Evolutionary conservation across 2,797 vertebrate genomes (phyloP).

Genomic region (Karalla daura): DNA sequence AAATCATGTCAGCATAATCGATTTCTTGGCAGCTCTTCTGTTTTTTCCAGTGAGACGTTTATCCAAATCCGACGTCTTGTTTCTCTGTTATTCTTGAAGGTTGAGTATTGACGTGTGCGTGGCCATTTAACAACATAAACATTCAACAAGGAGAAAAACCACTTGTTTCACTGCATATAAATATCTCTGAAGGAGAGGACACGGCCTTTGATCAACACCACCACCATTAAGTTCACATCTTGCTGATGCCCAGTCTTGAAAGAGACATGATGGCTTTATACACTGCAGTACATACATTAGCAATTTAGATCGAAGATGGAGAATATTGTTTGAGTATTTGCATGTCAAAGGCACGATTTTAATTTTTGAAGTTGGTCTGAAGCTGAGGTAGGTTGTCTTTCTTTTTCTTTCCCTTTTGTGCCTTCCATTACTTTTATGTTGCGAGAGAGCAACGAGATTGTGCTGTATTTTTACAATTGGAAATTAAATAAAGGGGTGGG

Average conservation of each 20-base stretch:
- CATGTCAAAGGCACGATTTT: slow-evolving; percentile 82
- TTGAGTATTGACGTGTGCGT: slow-evolving; percentile 34
- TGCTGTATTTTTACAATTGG: slow-evolving; percentile 50
- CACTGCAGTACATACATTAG: slow-evolving; percentile 82
- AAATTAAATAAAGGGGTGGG: slow-evolving; percentile 55
- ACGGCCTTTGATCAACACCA: slow-evolving; percentile 81
- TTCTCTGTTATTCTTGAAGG: slow-evolving; percentile 25
- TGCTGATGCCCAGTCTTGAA: slow-evolving; percentile 77
- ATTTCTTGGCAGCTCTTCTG: neutral
- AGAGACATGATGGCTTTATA: slow-evolving; percentile 71
- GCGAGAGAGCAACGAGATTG: slow-evolving; percentile 30
- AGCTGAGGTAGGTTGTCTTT: slow-evolving; percentile 39
- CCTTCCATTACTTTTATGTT: slow-evolving; percentile 62
- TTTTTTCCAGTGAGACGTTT: neutral
- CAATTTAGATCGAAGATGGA: slow-evolving; percentile 84
- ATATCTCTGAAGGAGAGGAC: slow-evolving; percentile 66
- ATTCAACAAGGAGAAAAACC: slow-evolving; percentile 56
- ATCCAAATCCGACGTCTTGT: slow-evolving; percentile 13
- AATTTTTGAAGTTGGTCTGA: slow-evolving; percentile 71
- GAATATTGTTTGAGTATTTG: slow-evolving; percentile 81
- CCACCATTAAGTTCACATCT: slow-evolving; percentile 80
- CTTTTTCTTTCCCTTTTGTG: slow-evolving; percentile 39
- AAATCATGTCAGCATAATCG: slow-evolving; percentile 6
- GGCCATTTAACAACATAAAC: slow-evolving; percentile 58
- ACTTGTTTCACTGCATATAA: slow-evolving; percentile 68